Evolutionary conservation across 2,113 vertebrate genomes (phyloP).

Genomic region (Euleptes europaea): DNA sequence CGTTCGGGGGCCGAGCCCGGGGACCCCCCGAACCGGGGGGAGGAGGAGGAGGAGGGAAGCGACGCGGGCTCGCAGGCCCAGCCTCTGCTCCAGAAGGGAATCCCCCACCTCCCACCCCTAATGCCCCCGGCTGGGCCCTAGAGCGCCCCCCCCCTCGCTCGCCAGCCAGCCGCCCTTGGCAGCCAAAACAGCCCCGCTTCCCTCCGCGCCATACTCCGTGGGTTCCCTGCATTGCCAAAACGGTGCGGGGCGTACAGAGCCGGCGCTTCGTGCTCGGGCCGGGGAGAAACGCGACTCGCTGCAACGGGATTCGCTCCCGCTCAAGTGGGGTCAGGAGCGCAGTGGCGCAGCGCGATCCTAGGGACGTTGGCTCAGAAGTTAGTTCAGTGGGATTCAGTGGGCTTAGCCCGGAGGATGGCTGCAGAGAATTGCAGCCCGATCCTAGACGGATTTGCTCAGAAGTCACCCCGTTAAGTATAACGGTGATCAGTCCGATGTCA

Average conservation of each 20-base stretch:
- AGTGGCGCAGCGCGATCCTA: not conserved
- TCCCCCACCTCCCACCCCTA: too few species aligned
- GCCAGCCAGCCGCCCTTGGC: not conserved
- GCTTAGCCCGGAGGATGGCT: not conserved
- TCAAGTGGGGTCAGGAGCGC: too few species aligned
- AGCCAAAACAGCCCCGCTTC: not conserved
- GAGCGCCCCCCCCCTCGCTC: not conserved
- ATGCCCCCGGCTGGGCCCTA: conserved; percentile 4
- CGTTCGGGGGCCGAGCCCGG: conserved; percentile 78
- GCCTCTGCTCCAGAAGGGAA: not conserved
- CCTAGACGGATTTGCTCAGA: too few species aligned
- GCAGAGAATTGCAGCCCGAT: not conserved
- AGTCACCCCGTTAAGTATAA: too few species aligned
- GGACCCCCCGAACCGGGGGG: conserved; percentile 77
- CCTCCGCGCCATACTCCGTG: not conserved
- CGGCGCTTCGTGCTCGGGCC: not conserved
- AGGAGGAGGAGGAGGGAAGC: conserved; percentile 66
- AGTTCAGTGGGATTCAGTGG: not conserved
- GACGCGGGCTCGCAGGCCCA: conserved; percentile 11
- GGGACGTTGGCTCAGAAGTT: not conserved
- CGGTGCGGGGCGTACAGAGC: not conserved
- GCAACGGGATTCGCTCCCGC: not conserved
- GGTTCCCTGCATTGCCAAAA: not conserved
- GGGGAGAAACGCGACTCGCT: too few species aligned
- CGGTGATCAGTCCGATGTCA: too few species aligned